Conservation (phyloP, 2,113 vertebrate genomes). For the Alligator mississippiensis region DNA sequence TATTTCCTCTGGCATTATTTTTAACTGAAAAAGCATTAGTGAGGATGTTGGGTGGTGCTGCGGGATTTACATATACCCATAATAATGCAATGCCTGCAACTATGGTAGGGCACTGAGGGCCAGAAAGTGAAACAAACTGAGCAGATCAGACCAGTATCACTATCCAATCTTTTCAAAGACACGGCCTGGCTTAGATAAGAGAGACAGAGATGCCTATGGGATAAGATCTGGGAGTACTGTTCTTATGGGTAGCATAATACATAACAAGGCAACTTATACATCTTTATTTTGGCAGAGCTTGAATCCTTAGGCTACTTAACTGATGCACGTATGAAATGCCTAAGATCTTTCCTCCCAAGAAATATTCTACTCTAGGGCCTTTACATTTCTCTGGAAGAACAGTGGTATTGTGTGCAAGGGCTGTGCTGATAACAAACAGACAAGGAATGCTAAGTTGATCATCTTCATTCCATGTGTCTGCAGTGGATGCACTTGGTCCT, state of each 20-base stretch:
- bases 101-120: background rate
- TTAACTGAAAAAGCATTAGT: background rate
- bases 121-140: background rate
- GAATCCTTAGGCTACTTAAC: background rate
- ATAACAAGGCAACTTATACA: background rate
- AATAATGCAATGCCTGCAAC: background rate
- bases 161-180: background rate
- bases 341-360: background rate
- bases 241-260: accelerated
- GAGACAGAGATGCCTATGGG: background rate
- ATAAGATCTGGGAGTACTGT: background rate
- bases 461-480: background rate
- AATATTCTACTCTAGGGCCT: background rate
- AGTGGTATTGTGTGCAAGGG: background rate
- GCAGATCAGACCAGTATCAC: constrained; percentile 11
- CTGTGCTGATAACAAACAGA: background rate
- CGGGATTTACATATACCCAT: background rate
- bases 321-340: background rate
- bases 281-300: background rate
- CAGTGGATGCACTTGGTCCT: background rate
- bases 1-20: background rate
- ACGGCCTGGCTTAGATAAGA: background rate
- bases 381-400: background rate
- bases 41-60: background rate
- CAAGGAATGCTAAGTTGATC: background rate